phyloP scores from a whole-genome alignment of 2,797 vertebrate species.

The Mormyrus hasselquistii region DNA sequence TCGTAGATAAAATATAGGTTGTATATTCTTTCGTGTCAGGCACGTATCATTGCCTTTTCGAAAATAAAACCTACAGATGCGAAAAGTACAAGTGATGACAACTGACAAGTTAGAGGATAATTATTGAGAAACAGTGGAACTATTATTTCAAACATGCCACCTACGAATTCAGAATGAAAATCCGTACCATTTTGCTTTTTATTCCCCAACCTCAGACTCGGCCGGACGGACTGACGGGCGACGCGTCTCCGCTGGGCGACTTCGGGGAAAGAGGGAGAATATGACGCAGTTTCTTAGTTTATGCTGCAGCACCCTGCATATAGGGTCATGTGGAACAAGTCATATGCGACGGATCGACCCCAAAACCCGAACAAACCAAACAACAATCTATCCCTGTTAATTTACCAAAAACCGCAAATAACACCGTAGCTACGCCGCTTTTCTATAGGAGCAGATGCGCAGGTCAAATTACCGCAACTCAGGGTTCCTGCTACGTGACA shows the following conservation, averaged over 20 bases:
- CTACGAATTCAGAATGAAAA: constrained; percentile 1
- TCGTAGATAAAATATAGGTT: not conserved
- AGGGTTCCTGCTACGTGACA: not conserved
- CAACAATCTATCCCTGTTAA: not conserved
- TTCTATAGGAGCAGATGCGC: not conserved
- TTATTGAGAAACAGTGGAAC: not conserved
- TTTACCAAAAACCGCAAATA: not conserved
- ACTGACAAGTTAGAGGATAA: not conserved
- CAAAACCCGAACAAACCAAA: not conserved
- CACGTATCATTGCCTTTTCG: not conserved
- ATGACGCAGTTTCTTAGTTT: constrained; percentile 41
- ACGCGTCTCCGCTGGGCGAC: constrained; percentile 35
- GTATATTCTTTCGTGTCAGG: not conserved
- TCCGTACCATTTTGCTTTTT: constrained; percentile 43
- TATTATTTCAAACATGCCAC: not conserved
- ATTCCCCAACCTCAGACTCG: constrained; percentile 31
- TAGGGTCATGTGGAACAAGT: constrained; percentile 43
- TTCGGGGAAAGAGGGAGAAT: constrained; percentile 37
- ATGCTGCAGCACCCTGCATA: constrained; percentile 36
- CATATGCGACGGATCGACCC: constrained; percentile 36
- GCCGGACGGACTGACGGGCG: constrained; percentile 28
- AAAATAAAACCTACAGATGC: not conserved
- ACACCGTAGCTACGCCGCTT: not conserved
- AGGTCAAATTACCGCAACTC: not conserved
- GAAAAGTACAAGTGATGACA: not conserved